Evolutionary conservation across 2,113 vertebrate species (phyloP), one percentile per base, ranked within the genome.

Genomic region (Leptobrachium ailaonicum): DNA sequence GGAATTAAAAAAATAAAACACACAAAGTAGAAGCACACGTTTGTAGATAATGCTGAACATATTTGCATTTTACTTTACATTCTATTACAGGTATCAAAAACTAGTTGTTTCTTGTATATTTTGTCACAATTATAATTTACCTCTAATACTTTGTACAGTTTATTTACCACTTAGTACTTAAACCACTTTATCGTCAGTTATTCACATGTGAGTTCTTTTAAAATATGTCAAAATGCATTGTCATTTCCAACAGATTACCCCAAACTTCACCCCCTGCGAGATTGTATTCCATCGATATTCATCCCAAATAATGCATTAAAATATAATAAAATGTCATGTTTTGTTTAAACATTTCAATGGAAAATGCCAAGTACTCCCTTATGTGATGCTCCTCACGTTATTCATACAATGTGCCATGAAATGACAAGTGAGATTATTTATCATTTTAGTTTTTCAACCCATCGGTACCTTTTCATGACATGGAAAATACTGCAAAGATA

Each of bases 51-150:
- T 45, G 54, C 32, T 72, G 70, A 41, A 78, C 76, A 71, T n/a
- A 69, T 77, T 64, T 41, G 10, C 67, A 71, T 71, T 69, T 77
- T 63, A 78, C 76, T 62, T 70, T 71, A 79, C 77, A 79, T 66
- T 71, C 70, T 79, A 79, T 66, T 32, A 79, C 77, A 79, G 58
- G 58, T 72, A 79, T 79, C 69, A 79, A 79, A 71, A 66, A 42
- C 69, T 63, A 71, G 40, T 71, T 79, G 45, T 60, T 71, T 71
- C 53, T 73, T 73, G 45, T 41, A 50, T 70, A 43, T 79, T 56
- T 41, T 66, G 43, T 56, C 58, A 73, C 60, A 66, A 66, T 64
- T 71, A 58, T 32, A 79, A 10, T 72, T n/a, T 62, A 70, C 56
- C 69, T 20, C 54, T 63, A 64, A 53, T 71, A 50, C 53, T 71